These are phyloP conservation scores for Sinella curviseta DNA, from an alignment of 1,140 invertebrate species.

Conservation along the genomic window DNA sequence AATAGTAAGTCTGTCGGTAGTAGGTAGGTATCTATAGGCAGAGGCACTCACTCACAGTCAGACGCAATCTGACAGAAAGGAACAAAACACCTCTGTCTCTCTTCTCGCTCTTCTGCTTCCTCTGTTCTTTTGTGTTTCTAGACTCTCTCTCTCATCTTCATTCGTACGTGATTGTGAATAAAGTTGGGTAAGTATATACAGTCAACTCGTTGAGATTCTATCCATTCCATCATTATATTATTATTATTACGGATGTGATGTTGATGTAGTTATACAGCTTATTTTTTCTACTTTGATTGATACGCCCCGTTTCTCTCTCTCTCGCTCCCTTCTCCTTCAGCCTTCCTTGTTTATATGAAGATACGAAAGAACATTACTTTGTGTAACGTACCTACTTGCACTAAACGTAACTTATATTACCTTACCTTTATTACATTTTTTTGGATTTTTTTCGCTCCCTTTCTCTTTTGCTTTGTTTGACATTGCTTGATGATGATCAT, in stretches of 20 bases:
- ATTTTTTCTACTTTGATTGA: not conserved
- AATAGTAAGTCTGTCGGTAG: not conserved
- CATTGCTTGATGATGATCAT: too few relatives aligned
- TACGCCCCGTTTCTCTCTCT: not conserved
- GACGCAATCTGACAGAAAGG: not conserved
- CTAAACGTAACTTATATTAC: too few relatives aligned
- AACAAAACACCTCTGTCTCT: not conserved
- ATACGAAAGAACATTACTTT: not conserved
- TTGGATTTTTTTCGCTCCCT: too few relatives aligned
- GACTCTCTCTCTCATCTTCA: not conserved
- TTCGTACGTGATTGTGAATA: not conserved
- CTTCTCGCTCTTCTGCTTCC: not conserved
- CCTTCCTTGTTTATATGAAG: not conserved
- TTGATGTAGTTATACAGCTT: not conserved
- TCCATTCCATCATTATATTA: not conserved
- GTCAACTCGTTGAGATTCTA: not conserved
- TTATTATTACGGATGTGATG: not conserved
- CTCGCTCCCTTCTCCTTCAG: not conserved
- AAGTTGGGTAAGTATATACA: not conserved
- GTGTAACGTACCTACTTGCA: too few relatives aligned
- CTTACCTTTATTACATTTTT: too few relatives aligned
- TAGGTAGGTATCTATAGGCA: not conserved
- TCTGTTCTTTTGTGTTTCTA: not conserved
- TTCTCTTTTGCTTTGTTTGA: too few relatives aligned
- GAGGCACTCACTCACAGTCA: not conserved